These are phyloP conservation scores for Dicaeum eximium DNA, from an alignment of 2,113 vertebrate genomes.

Conservation along the genomic window DNA sequence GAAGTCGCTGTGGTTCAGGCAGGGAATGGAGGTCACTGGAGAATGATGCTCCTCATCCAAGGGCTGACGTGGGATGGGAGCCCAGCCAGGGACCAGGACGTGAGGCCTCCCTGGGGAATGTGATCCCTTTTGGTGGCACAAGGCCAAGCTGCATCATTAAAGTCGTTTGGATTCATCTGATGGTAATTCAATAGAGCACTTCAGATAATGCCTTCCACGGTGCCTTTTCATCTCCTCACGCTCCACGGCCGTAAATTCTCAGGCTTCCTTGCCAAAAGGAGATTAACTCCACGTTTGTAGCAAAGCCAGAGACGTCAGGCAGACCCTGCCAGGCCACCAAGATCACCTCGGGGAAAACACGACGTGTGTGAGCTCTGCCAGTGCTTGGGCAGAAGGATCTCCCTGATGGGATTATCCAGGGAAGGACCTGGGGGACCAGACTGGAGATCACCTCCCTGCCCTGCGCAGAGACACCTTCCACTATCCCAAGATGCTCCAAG, in stretches of 20 bases:
- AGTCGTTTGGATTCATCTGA: not conserved
- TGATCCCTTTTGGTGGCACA: not conserved
- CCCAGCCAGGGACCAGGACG: not conserved
- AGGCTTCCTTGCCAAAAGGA: not conserved
- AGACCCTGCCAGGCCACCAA: not conserved
- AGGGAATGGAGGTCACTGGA: not conserved
- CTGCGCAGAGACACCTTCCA: not conserved
- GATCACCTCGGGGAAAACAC: not conserved
- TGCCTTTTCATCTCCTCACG: slow-evolving; percentile 42
- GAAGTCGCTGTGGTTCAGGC: accelerated
- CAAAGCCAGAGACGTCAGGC: slow-evolving; percentile 8
- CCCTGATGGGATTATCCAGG: not conserved
- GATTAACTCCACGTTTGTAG: slow-evolving; percentile 27
- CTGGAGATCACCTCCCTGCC: not conserved
- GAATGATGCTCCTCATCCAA: not conserved
- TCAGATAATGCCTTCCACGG: not conserved
- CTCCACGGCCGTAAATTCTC: not conserved
- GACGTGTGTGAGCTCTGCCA: not conserved
- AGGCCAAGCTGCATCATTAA: not conserved
- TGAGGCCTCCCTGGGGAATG: not conserved
- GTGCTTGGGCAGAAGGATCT: not conserved
- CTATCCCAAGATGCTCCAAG: not conserved
- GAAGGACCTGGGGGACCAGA: not conserved
- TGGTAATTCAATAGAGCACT: slow-evolving; percentile 24
- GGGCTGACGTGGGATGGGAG: not conserved